These are phyloP conservation scores for Eristalinus aeneus DNA, from an alignment of 2,888 invertebrate genomes.

Conservation along the genomic window DNA sequence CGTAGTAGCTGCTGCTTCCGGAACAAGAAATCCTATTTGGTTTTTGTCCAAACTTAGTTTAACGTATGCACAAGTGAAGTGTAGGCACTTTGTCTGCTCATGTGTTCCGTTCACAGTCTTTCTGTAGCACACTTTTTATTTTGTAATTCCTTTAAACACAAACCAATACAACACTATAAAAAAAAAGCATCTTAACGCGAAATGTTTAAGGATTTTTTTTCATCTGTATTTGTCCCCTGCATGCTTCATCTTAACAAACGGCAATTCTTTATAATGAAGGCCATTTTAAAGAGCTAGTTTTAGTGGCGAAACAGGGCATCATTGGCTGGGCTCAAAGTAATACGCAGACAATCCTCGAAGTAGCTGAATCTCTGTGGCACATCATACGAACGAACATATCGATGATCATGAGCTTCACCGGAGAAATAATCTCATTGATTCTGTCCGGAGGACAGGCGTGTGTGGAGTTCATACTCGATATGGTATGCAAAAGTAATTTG, in stretches of 20 bases:
- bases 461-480: slow-evolving; percentile 91
- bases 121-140: background rate
- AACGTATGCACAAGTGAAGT: no score
- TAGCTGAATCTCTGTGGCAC: slow-evolving; percentile 92
- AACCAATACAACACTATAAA: background rate
- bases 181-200: slow-evolving; percentile 33
- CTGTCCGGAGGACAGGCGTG: slow-evolving; percentile 95
- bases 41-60: background rate
- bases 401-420: slow-evolving; percentile 90
- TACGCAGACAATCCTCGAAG: slow-evolving; percentile 92
- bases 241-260: slow-evolving; percentile 77
- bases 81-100: no score
- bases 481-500: slow-evolving; percentile 83
- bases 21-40: background rate
- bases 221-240: slow-evolving; percentile 69
- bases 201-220: slow-evolving; percentile 47
- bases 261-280: slow-evolving; percentile 80
- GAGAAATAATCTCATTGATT: slow-evolving; percentile 92
- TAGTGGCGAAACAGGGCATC: slow-evolving; percentile 83
- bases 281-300: slow-evolving; percentile 81
- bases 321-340: slow-evolving; percentile 94
- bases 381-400: slow-evolving; percentile 96
- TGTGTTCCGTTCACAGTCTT: background rate
- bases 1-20: no score
- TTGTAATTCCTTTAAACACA: background rate